Evolutionary conservation across 2,888 invertebrate species (phyloP).

Genomic region (Acanthosepion pharaonis): DNA sequence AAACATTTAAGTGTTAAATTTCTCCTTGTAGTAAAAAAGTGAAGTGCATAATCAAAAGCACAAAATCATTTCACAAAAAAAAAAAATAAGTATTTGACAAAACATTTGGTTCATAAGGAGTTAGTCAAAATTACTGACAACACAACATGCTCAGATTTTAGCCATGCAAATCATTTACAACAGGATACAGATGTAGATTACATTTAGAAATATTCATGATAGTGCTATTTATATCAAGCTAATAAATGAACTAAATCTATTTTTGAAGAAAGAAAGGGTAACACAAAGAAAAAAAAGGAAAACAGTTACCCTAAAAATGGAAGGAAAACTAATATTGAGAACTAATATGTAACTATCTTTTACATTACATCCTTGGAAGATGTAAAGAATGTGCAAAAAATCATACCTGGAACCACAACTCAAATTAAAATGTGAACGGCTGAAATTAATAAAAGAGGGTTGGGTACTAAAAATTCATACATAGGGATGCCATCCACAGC

Average conservation of each 20-base stretch:
- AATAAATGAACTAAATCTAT: background rate
- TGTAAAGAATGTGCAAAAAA: background rate
- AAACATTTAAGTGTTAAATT: too few relatives aligned
- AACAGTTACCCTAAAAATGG: background rate
- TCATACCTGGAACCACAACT: slow-evolving; percentile 1
- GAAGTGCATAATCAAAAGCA: background rate
- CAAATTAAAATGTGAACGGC: slow-evolving; percentile 17
- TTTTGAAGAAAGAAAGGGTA: background rate
- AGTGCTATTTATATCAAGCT: background rate
- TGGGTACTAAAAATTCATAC: background rate
- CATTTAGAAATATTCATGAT: background rate
- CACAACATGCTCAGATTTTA: background rate
- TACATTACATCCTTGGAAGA: background rate
- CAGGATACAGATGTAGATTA: background rate
- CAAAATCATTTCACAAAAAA: background rate
- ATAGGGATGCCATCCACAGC: background rate
- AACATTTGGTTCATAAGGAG: background rate
- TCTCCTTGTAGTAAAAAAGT: background rate
- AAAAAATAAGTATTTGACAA: background rate
- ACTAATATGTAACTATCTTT: background rate
- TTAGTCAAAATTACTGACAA: background rate
- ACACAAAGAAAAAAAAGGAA: background rate
- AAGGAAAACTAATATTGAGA: too few relatives aligned
- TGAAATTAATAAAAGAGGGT: background rate
- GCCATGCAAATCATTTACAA: background rate